Base-by-base conservation (phyloP, 2,797 vertebrate genomes). In the Pogonophryne albipinna region DNA sequence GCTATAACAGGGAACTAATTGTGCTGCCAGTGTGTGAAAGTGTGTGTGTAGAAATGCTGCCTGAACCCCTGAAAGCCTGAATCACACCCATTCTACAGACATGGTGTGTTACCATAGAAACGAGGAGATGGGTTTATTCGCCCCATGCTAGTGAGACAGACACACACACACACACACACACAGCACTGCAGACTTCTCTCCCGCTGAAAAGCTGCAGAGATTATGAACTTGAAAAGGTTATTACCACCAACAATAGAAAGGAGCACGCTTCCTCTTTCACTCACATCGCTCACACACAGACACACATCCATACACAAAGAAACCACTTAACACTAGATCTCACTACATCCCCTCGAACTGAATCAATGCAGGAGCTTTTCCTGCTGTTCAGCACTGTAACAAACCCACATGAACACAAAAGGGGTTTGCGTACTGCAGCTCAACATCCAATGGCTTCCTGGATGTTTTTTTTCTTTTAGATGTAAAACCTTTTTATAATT, bases 81-180 rank as follows among this genome's bases (percentile, higher is more conserved):
- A 87, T 95, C 91, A 90, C 91, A 88, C 92, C 92, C 89, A 92
- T 93, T 93, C 90, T 93, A 90, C 92, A 89, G 93, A 93, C 84
- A 87, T 77, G 55, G 65, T 82, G 78, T 12, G 84, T 95, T 92
- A 83, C 93, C 93, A 95, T 95, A 91, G 94, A 89, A 94, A 95
- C 93, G 57, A 60, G 73, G 71, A 85, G 77, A 87, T 80, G 73
- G 91, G 89, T 92, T 93, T 89, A 92, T 89, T 87, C 86, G 85
- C 87, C 85, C 85, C 73, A 73, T 79, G 75, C 71, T 72, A 19
- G 79, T 19, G 67, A 82, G 75, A 65, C 82, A 70, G 62, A 85
- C 76, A 79, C 72, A 77, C 62, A 0, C 69, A 12, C 31, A 53
- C 66, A 23, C 45, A 16, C 17, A 14, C 55, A 91, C 83, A 82